phyloP scores from a whole-genome alignment of 2,888 invertebrate genomes.

The Drosophila rubida region DNA sequence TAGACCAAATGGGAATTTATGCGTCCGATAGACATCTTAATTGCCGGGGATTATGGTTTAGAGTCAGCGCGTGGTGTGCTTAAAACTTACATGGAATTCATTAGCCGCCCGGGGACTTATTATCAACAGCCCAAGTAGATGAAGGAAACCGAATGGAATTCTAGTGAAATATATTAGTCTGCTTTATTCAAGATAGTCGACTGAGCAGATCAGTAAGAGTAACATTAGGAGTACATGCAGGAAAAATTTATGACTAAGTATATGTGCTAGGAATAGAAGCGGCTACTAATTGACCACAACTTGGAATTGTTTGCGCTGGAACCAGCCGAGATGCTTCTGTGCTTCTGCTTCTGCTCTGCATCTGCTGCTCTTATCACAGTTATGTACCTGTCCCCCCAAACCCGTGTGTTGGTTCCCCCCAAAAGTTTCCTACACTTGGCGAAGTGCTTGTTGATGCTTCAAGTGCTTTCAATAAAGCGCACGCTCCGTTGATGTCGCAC shows the following conservation, averaged over 20 bases:
- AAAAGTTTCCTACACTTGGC: constrained; percentile 34
- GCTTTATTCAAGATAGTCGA: constrained; percentile 55
- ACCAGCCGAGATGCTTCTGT: constrained; percentile 47
- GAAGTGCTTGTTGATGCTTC: constrained; percentile 34
- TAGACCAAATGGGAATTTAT: constrained; percentile 63
- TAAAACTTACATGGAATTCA: constrained; percentile 34
- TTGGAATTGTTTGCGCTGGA: constrained; percentile 64
- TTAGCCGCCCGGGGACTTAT: constrained; percentile 18
- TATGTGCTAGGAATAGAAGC: constrained; percentile 48
- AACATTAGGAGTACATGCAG: constrained; percentile 26
- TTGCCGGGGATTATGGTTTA: constrained; percentile 69
- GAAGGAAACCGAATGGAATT: background rate
- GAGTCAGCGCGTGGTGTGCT: constrained; percentile 28
- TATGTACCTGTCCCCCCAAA: constrained; percentile 36
- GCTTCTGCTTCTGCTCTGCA: constrained; percentile 57
- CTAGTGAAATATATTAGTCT: constrained; percentile 23
- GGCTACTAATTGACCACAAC: constrained; percentile 57
- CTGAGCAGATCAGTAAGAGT: constrained; percentile 44
- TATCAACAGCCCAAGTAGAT: background rate
- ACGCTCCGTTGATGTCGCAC: constrained; percentile 38
- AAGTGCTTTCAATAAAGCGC: constrained; percentile 50
- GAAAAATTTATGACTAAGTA: constrained; percentile 42
- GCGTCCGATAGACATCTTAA: constrained; percentile 73
- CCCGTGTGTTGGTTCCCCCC: background rate
- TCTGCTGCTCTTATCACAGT: constrained; percentile 72